These are phyloP conservation scores for Sterrhoptilus dennistouni DNA, from an alignment of 2,113 vertebrate species.

Conservation along the genomic window DNA sequence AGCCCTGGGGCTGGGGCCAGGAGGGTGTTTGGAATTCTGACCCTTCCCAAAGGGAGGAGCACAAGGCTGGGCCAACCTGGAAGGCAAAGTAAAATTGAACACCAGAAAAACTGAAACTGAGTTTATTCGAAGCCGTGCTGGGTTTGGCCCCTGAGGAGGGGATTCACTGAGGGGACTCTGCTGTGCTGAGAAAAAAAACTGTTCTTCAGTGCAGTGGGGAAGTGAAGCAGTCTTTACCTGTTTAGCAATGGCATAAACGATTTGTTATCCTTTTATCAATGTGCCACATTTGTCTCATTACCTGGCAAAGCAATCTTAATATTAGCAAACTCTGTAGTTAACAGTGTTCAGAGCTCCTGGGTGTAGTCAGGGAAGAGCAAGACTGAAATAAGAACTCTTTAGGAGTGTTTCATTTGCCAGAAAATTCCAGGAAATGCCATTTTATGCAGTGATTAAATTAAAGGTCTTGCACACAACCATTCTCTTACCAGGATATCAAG, in stretches of 20 bases:
- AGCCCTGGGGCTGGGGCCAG: fast-evolving
- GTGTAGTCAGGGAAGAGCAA: not conserved
- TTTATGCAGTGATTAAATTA: not conserved
- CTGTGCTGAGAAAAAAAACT: not conserved
- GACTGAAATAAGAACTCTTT: not conserved
- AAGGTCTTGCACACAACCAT: not conserved
- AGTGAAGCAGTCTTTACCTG: not conserved
- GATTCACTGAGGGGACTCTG: not conserved
- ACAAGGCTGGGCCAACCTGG: not conserved
- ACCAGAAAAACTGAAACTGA: not conserved
- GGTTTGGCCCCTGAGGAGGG: not conserved
- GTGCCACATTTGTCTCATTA: not conserved
- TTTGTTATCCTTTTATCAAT: not conserved
- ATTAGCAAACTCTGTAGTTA: not conserved
- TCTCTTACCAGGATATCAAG: not conserved
- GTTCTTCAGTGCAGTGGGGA: fast-evolving
- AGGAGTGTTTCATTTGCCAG: not conserved
- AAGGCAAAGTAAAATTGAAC: not conserved
- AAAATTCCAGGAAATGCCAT: not conserved
- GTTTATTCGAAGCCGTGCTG: not conserved
- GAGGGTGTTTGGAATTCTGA: not conserved
- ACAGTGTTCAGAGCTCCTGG: not conserved
- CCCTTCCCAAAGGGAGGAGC: not conserved
- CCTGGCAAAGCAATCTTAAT: not conserved
- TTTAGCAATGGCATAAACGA: not conserved